Evolutionary conservation across 2,888 invertebrate genomes (phyloP).

Genomic region (Azorinus chamasolen): DNA sequence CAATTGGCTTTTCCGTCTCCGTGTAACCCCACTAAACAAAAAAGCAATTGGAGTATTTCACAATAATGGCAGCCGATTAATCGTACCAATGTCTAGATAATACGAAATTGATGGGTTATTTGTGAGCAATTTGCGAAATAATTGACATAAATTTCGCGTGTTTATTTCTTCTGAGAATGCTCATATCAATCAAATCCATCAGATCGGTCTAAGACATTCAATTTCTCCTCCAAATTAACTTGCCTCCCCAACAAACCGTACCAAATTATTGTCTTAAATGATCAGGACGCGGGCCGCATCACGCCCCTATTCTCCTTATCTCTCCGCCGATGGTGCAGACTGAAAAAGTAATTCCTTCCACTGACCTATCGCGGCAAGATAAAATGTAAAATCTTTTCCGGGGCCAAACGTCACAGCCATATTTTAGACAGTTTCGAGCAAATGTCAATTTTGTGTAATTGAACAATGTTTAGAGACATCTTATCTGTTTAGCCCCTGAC

Average conservation of each 20-base stretch:
- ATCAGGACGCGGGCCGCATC: constrained; percentile 50
- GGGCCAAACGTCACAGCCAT: too few relatives aligned
- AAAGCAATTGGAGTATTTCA: constrained; percentile 58
- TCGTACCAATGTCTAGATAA: constrained; percentile 67
- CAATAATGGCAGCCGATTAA: constrained; percentile 64
- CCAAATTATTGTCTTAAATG: constrained; percentile 63
- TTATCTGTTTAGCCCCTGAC: too few relatives aligned
- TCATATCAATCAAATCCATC: constrained; percentile 66
- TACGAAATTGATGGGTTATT: constrained; percentile 69
- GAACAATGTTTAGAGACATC: too few relatives aligned
- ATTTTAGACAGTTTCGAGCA: too few relatives aligned
- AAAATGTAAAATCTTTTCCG: constrained; percentile 43
- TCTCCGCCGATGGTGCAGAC: constrained; percentile 42
- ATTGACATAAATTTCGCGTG: constrained; percentile 68
- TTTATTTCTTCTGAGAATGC: constrained; percentile 68
- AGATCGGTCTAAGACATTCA: constrained; percentile 63
- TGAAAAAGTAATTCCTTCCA: constrained; percentile 42
- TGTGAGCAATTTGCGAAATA: constrained; percentile 70
- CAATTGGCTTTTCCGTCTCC: constrained; percentile 59
- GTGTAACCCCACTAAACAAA: constrained; percentile 55
- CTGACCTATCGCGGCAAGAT: constrained; percentile 39
- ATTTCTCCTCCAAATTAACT: constrained; percentile 67
- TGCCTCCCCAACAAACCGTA: constrained; percentile 58
- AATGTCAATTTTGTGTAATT: too few relatives aligned
- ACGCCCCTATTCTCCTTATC: constrained; percentile 62